Base-by-base conservation (phyloP, 2,888 invertebrate species). In the Rhaphigaster nebulosa region DNA sequence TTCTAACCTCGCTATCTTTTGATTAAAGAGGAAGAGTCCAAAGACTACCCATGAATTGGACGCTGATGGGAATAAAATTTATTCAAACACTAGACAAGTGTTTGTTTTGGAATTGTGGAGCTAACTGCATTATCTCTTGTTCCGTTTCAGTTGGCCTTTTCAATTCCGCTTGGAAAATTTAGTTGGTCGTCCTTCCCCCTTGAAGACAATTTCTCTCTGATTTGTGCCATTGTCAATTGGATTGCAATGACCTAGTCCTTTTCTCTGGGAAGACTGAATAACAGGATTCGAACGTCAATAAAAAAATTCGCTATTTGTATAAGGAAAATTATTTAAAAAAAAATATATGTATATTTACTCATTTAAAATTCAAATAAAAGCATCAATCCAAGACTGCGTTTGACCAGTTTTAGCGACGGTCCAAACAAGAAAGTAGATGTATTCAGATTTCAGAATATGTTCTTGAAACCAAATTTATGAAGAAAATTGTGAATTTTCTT, bases 131-230 rank as follows among this genome's bases (percentile, higher is more conserved):
- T 84, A 84, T 84, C 84, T 84, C 84, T 45, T 84, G 45, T 84
- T 84, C 84, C 84, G 45, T 84, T 84, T 84, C 84, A 84, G 41
- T 84, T 41, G 45, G n/a, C 45, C 45, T 15, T 84, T 84, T 84
- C 84, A 84, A 45, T 84, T 84, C 84, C 84, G 80, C 80, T 80
- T 41, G 84, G 84, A 84, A 45, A 50, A 84, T 84, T 41, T 38
- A 50, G 84, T 45, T 84, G 12, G 45, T 3, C 38, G 45, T 15
- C 20, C 65, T 26, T 0, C 29, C 29, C 65, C 38, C n/a, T n/a
- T 76, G 23, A 76, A 76, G 70, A 38, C 70, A 10, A 5, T 52
- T 13, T 23, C 38, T 23, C 38, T 76, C 70, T 34, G 65, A 76
- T 76, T 65, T 76, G 34, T 76, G 34, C 20, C 38, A 8, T 34